Conservation (phyloP, 2,888 invertebrate genomes). For the Alloplasta piceator region DNA sequence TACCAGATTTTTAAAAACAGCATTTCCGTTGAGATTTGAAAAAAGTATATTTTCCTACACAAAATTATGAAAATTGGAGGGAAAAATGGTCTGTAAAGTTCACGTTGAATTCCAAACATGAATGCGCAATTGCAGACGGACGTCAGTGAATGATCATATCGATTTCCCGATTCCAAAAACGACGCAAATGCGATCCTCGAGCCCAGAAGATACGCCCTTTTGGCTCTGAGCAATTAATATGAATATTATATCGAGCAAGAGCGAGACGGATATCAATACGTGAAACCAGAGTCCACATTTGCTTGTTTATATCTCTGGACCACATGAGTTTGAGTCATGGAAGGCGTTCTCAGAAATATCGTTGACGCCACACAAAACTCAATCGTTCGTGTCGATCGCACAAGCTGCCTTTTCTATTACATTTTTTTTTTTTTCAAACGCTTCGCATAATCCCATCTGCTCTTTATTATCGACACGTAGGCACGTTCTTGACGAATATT, state of each 20-base stretch:
- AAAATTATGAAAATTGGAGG: too few species aligned
- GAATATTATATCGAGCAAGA: slow-evolving; percentile 26
- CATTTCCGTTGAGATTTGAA: too few species aligned
- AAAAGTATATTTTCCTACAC: too few species aligned
- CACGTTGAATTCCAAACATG: too few species aligned
- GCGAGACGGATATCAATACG: slow-evolving; percentile 27
- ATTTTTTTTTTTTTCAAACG: background rate
- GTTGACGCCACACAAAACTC: slow-evolving; percentile 37
- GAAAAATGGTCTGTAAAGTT: too few species aligned
- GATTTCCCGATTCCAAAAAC: background rate
- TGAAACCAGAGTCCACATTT: slow-evolving; percentile 53
- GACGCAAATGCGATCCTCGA: background rate
- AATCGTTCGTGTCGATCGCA: slow-evolving; percentile 4
- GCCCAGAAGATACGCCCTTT: too few species aligned
- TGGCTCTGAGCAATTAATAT: background rate
- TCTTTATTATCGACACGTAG: slow-evolving; percentile 8
- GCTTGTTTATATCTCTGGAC: slow-evolving; percentile 61
- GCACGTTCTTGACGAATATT: slow-evolving; percentile 11
- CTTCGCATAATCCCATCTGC: background rate
- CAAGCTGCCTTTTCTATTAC: background rate
- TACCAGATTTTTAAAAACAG: too few species aligned
- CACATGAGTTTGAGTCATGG: slow-evolving; percentile 53
- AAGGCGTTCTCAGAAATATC: slow-evolving; percentile 52
- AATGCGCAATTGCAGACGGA: too few species aligned
- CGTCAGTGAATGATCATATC: too few species aligned